Base-by-base conservation (phyloP, 2,888 invertebrate genomes). In the Conomelus anceps region DNA sequence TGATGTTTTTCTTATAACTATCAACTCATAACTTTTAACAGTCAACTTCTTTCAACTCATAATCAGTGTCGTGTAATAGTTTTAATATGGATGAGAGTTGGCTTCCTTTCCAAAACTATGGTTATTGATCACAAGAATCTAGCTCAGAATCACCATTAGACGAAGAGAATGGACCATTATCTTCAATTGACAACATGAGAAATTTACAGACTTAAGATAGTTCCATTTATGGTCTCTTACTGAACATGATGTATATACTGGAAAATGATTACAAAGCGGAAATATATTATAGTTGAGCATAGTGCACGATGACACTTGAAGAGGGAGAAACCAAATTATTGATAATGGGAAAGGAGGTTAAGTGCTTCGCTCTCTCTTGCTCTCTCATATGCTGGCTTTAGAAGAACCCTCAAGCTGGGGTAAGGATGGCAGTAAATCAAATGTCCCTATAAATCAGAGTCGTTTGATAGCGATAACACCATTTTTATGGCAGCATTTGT, bases 401-500 rank as follows among this genome's bases (percentile, higher is more conserved):
- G 63, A 63, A 63, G 63, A 63, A n/a, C 63, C 63, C 63, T 63
- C 63, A 63, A 63, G 63, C 63, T 63, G 63, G 63, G 63, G 63
- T 63, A 63, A 63, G 63, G 63, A 63, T 63, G n/a, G 85, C 24
- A 85, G 23, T 85, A 85, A 85, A 85, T 85, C 85, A 85, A 85
- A 24, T 24, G 85, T 23, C 85, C 24, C 85, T 85, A 85, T 85
- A 85, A 85, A 85, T 85, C 85, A 85, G 23, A 85, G 85, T 85
- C 85, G 85, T 85, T 85, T 85, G 85, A 85, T 23, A 84, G 88
- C 85, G 88, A 89, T 89, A 89, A 87, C 88, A 89, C 87, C 85
- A 86, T 85, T 89, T 88, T 89, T 89, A 89, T 89, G 86, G 89
- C 84, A 26, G 86, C 89, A 89, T 89, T 89, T 89, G 89, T 89